phyloP scores from a whole-genome alignment of 2,888 invertebrate species.

The Nemoura dubitans region DNA sequence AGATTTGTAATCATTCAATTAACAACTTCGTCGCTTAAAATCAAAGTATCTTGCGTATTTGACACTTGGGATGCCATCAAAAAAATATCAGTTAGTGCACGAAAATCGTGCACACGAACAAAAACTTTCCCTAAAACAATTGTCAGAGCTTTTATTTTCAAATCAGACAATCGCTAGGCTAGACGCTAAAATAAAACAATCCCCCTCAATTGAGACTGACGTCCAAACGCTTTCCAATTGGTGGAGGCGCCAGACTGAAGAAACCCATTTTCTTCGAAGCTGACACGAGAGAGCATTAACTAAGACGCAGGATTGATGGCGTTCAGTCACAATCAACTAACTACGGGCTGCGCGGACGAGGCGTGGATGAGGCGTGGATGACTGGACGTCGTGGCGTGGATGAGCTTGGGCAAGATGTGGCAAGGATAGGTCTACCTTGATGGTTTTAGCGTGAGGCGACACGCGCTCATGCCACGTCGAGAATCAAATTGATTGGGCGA shows the following conservation, averaged over 20 bases:
- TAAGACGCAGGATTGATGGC: conserved; percentile 1
- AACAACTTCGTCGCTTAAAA: conserved; percentile 38
- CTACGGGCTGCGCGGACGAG: conserved; percentile 5
- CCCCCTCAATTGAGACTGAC: neutral
- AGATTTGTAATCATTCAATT: conserved; percentile 49
- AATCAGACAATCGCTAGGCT: no score
- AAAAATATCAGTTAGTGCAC: no score
- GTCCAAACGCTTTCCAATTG: neutral
- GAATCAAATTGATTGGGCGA: conserved; percentile 40
- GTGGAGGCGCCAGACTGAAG: neutral
- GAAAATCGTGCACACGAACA: no score
- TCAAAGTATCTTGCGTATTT: conserved; percentile 9
- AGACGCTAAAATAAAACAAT: no score
- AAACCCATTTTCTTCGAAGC: conserved; percentile 7
- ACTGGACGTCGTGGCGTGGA: neutral
- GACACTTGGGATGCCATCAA: neutral
- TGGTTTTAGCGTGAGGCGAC: neutral
- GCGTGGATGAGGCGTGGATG: neutral
- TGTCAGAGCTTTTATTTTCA: no score
- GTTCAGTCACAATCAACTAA: conserved; percentile 1
- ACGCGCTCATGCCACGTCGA: neutral
- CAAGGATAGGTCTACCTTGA: no score
- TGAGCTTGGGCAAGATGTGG: no score
- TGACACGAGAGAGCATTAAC: neutral
- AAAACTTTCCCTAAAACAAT: no score